These are phyloP conservation scores for Myotis myotis DNA, from an alignment of 2,797 vertebrate genomes.

Conservation along the genomic window DNA sequence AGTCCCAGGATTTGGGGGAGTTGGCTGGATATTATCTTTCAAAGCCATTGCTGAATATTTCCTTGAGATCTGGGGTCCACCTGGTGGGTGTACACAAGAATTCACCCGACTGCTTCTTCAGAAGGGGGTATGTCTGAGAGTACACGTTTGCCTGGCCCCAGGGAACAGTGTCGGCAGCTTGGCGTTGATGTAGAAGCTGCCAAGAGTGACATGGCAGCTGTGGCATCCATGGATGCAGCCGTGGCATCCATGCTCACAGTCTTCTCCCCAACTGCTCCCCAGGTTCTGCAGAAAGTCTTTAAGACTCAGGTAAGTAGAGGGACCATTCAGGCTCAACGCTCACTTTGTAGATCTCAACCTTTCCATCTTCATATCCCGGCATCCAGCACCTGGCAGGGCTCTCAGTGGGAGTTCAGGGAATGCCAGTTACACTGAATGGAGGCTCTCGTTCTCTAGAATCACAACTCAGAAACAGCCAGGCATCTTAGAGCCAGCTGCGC, in stretches of 20 bases:
- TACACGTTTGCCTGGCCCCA: background rate
- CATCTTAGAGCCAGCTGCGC: background rate
- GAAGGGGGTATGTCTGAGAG: background rate
- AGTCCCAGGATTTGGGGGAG: background rate
- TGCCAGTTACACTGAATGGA: background rate
- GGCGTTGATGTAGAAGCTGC: background rate
- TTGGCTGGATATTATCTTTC: background rate
- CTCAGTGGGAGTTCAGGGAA: background rate
- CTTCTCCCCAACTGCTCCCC: background rate
- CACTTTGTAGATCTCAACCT: background rate
- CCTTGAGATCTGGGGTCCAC: background rate
- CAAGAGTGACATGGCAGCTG: fast-evolving
- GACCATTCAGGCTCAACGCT: background rate
- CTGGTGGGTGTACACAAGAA: background rate
- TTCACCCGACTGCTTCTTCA: background rate
- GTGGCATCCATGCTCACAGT: background rate
- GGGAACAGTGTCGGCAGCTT: background rate
- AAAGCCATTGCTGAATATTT: background rate
- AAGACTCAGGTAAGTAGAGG: background rate
- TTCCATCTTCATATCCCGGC: background rate
- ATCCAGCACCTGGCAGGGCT: background rate
- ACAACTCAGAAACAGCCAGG: background rate
- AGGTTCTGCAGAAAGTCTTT: background rate
- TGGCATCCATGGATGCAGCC: background rate
- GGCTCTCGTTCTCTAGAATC: background rate